Conservation (phyloP, 1,140 invertebrate species). For the Euglossa dilemma region DNA sequence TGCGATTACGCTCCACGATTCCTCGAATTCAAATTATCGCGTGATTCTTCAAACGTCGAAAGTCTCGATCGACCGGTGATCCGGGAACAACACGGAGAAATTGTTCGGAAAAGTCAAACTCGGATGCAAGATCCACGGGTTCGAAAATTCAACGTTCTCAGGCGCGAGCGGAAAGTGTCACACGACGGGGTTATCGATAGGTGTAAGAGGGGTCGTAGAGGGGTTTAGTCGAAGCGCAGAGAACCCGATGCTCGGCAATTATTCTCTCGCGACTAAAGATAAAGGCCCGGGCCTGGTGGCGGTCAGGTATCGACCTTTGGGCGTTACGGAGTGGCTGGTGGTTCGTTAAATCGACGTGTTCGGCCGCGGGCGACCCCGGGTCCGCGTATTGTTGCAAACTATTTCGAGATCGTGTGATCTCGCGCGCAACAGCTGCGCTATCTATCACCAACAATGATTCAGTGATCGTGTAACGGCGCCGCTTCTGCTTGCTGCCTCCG, state of each 20-base stretch:
- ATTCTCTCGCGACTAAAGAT: conserved; percentile 50
- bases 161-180: neutral
- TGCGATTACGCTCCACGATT: too few relatives aligned
- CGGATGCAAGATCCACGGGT: too few relatives aligned
- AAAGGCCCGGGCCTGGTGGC: conserved; percentile 8
- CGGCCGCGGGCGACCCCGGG: conserved; percentile 20
- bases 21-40: too few relatives aligned
- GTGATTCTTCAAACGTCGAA: too few relatives aligned
- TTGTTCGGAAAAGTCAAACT: too few relatives aligned
- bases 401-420: conserved; percentile 80
- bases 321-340: conserved; percentile 1
- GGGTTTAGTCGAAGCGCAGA: too few relatives aligned
- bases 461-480: conserved; percentile 75
- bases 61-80: too few relatives aligned
- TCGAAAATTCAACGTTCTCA: too few relatives aligned
- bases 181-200: neutral
- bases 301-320: conserved; percentile 38
- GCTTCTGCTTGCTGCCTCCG: conserved; percentile 55
- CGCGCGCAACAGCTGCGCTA: conserved; percentile 78
- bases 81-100: too few relatives aligned
- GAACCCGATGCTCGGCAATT: conserved; percentile 19
- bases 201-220: too few relatives aligned
- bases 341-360: conserved; percentile 65
- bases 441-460: conserved; percentile 81
- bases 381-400: conserved; percentile 75